Conservation (phyloP, 2,113 vertebrate genomes). For the Pagrus major region DNA sequence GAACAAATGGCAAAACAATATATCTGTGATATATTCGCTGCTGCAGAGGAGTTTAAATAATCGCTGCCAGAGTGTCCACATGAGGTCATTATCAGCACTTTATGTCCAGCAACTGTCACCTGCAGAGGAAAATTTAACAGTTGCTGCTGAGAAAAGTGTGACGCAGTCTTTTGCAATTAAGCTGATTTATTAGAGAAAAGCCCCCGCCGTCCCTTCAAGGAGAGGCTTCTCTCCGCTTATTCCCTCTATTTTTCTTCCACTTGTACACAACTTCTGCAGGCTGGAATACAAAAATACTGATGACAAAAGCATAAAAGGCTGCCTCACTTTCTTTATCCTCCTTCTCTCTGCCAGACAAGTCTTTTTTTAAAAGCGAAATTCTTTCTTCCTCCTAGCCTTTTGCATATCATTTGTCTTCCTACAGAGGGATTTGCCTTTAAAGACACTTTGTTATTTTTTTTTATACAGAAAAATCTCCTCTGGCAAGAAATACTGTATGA, state of each 20-base stretch:
- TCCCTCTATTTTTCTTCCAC: constrained; percentile 18
- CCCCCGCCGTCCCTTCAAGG: background rate
- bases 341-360: constrained; percentile 4
- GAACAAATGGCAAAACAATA: too few species aligned
- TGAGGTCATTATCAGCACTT: constrained; percentile 52
- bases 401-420: constrained; percentile 32
- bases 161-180: constrained; percentile 45
- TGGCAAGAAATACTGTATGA: background rate
- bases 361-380: background rate
- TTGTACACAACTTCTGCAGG: constrained; percentile 23
- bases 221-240: background rate
- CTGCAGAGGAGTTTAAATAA: constrained; percentile 22
- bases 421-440: constrained; percentile 1
- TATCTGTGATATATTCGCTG: background rate
- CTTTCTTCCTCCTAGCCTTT: background rate
- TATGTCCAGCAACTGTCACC: constrained; percentile 46
- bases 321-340: constrained; percentile 4
- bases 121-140: background rate
- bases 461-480: background rate
- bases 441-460: background rate
- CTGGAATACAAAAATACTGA: constrained; percentile 30
- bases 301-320: constrained; percentile 48
- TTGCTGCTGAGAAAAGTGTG: constrained; percentile 3
- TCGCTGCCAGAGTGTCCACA: background rate
- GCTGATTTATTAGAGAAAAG: constrained; percentile 43